Conservation (phyloP, 2,113 vertebrate species). For the Beaufortia kweichowensis region DNA sequence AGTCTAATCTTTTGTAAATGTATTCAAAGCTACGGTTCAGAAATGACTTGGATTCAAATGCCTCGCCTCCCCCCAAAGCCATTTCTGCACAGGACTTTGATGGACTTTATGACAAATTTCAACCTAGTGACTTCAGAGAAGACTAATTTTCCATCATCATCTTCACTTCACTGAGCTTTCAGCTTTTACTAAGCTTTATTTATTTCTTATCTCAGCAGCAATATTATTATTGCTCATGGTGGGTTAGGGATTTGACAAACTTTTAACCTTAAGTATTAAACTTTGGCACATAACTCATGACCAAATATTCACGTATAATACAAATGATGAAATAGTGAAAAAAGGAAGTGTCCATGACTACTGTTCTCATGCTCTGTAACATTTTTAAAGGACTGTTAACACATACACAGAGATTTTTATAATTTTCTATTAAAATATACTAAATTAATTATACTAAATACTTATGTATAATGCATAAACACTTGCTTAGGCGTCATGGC, state of each 20-base stretch:
- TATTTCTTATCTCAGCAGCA: neutral
- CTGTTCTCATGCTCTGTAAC: no score
- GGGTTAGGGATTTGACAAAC: neutral
- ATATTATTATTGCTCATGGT: neutral
- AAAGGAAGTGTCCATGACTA: no score
- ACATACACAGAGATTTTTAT: no score
- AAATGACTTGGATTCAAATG: neutral
- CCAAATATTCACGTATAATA: no score
- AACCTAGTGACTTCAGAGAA: constrained; percentile 6
- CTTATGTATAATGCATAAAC: no score
- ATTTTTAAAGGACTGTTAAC: no score
- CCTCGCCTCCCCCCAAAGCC: neutral
- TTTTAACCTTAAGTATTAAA: neutral
- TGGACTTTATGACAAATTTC: neutral
- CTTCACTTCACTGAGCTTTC: constrained; percentile 5
- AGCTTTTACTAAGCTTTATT: no score
- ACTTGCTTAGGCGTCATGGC: no score
- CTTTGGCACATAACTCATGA: no score
- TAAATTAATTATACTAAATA: no score
- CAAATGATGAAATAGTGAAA: no score
- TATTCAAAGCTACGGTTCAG: constrained; percentile 31
- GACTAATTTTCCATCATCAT: neutral
- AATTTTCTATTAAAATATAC: no score
- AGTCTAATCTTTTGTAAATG: constrained; percentile 10
- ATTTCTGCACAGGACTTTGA: constrained; percentile 10